Percentiles rank a stretch among this genome's conserved stretches.
Evolutionary conservation across 2,797 vertebrate species (phyloP).

Genomic region (Sebastes dallii): DNA sequence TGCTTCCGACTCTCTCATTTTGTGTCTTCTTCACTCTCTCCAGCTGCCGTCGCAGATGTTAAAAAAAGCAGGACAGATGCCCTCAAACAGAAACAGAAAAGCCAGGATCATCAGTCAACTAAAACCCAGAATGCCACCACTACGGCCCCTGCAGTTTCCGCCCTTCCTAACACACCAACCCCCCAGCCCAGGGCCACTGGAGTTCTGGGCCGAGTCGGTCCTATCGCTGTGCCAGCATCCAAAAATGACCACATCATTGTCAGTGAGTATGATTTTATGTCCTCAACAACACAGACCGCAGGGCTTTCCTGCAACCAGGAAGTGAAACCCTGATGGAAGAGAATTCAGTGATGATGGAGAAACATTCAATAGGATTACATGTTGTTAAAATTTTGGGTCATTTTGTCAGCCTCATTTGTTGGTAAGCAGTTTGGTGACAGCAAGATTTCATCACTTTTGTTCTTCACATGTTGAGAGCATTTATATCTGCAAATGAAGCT

Average conservation of each 20-base stretch:
- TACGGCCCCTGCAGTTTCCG: not conserved
- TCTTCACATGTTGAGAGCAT: not conserved
- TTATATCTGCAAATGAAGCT: not conserved
- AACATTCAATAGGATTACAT: not conserved
- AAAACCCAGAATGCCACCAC: not conserved
- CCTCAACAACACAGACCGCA: not conserved
- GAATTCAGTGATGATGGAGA: no score
- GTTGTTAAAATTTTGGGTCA: not conserved
- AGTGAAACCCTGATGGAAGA: not conserved
- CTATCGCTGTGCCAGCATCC: conserved; percentile 56
- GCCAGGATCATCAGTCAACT: not conserved
- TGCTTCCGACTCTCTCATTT: not conserved
- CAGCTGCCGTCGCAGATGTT: conserved; percentile 12
- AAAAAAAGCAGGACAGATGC: conserved; percentile 21
- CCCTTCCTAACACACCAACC: not conserved
- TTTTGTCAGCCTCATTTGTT: not conserved
- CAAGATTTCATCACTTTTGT: not conserved
- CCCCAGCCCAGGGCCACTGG: conserved; percentile 36
- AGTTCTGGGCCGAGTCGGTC: conserved; percentile 48
- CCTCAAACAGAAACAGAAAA: conserved; percentile 8
- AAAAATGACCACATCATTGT: conserved; percentile 82
- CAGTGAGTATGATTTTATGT: conserved; percentile 76
- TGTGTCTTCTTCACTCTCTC: not conserved
- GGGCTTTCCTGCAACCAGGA: not conserved
- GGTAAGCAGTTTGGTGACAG: not conserved